phyloP scores from a whole-genome alignment of 2,888 invertebrate genomes.

The Dermolepida albohirtum region DNA sequence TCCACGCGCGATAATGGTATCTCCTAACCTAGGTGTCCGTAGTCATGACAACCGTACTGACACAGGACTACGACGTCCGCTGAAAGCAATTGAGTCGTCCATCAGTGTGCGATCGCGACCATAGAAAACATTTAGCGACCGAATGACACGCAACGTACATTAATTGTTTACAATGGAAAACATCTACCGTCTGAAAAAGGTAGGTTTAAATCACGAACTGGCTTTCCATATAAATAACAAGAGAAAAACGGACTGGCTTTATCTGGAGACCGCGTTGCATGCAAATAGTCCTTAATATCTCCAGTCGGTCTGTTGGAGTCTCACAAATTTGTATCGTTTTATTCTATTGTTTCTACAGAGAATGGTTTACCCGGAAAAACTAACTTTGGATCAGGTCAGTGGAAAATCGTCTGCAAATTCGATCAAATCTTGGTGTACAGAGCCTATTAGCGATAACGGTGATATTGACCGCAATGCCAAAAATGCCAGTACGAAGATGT shows the following conservation, averaged over 20 bases:
- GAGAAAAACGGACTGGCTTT: neutral
- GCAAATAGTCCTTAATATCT: constrained; percentile 19
- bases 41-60: constrained; percentile 45
- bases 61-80: no score
- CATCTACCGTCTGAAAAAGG: constrained; percentile 65
- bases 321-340: neutral
- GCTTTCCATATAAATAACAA: constrained; percentile 41
- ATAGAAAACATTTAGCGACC: no score
- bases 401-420: constrained; percentile 54
- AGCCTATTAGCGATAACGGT: constrained; percentile 55
- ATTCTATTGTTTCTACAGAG: constrained; percentile 51
- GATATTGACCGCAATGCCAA: constrained; percentile 47
- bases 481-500: constrained; percentile 29
- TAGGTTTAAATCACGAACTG: constrained; percentile 50
- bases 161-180: constrained; percentile 64
- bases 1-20: no score
- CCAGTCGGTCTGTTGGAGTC: neutral
- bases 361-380: constrained; percentile 65
- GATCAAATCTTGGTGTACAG: constrained; percentile 60
- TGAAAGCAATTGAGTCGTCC: constrained; percentile 32
- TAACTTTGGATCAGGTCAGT: constrained; percentile 59
- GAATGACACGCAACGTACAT: constrained; percentile 60
- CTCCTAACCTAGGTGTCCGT: constrained; percentile 10
- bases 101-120: constrained; percentile 43
- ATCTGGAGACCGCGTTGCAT: constrained; percentile 25